Evolutionary conservation across 2,888 invertebrate species (phyloP).

Genomic region (Heteromyza rotundicornis): DNA sequence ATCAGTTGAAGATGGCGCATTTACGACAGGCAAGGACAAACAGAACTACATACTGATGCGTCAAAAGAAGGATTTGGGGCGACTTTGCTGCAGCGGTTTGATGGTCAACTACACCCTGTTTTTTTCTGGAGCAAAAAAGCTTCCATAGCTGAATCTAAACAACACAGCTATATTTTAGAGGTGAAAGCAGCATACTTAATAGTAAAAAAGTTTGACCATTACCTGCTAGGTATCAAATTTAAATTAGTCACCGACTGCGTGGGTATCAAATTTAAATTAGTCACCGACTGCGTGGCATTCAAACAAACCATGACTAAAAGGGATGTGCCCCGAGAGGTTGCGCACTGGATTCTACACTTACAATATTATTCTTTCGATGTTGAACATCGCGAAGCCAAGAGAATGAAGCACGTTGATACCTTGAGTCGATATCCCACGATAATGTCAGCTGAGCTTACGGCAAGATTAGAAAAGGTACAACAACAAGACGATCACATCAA

Average conservation of each 20-base stretch:
- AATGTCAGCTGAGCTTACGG: conserved; percentile 13
- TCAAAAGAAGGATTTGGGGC: no score
- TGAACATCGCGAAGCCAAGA: conserved; percentile 27
- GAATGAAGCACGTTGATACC: conserved; percentile 31
- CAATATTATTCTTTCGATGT: conserved; percentile 34
- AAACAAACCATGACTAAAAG: conserved; percentile 27
- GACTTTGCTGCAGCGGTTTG: no score
- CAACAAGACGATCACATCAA: conserved; percentile 22
- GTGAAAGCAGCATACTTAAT: conserved; percentile 35
- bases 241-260: conserved; percentile 22
- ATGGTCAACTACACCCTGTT: no score
- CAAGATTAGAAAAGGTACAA: conserved; percentile 26
- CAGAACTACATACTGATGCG: no score
- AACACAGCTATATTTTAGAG: conserved; percentile 35
- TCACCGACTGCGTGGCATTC: conserved; percentile 30
- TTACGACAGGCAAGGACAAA: no score
- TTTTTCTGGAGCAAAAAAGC: no score
- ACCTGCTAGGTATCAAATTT: conserved; percentile 30
- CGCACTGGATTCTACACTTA: conserved; percentile 35
- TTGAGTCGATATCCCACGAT: conserved; percentile 29
- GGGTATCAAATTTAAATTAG: conserved; percentile 18
- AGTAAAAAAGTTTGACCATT: conserved; percentile 36
- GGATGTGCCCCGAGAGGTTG: conserved; percentile 33
- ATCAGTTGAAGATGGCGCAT: no score
- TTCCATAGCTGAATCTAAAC: no score